A percentile compares a stretch with the other conserved stretches of the same genome.
phyloP scores from a whole-genome alignment of 1,140 invertebrate species.

The Macrostomum lignano region DNA sequence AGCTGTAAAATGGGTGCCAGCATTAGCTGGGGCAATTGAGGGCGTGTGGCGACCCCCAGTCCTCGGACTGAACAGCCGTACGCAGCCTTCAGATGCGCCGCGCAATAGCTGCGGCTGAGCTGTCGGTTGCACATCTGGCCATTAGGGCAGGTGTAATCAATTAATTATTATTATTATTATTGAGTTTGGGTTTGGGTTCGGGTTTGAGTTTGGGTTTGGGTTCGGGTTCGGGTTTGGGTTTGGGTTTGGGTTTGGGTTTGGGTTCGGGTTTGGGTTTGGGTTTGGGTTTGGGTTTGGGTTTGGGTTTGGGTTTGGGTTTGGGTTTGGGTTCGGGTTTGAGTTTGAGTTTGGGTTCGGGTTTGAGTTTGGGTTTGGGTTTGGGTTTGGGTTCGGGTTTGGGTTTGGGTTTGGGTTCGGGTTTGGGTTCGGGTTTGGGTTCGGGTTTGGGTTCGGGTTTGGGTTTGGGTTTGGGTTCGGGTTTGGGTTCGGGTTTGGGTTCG shows the following conservation, averaged over 20 bases:
- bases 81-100: too few species aligned
- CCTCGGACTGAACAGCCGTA: too few species aligned
- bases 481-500: constrained; percentile 10
- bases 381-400: constrained; percentile 10
- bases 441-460: constrained; percentile 10
- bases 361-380: constrained; percentile 9
- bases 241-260: constrained; percentile 9
- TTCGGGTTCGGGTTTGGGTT: constrained; percentile 10
- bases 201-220: constrained; percentile 9
- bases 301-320: constrained; percentile 10
- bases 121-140: too few species aligned
- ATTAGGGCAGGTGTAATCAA: too few species aligned
- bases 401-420: constrained; percentile 10
- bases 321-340: constrained; percentile 10
- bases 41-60: too few species aligned
- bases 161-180: too few species aligned
- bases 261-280: constrained; percentile 10
- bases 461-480: constrained; percentile 10
- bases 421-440: constrained; percentile 9
- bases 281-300: constrained; percentile 10
- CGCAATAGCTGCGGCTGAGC: too few species aligned
- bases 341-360: constrained; percentile 10
- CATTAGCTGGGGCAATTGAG: too few species aligned
- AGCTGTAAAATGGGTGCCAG: too few species aligned
- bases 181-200: constrained; percentile 9